phyloP scores from a whole-genome alignment of 2,113 vertebrate genomes.

The Psittacula cyanocephala region DNA sequence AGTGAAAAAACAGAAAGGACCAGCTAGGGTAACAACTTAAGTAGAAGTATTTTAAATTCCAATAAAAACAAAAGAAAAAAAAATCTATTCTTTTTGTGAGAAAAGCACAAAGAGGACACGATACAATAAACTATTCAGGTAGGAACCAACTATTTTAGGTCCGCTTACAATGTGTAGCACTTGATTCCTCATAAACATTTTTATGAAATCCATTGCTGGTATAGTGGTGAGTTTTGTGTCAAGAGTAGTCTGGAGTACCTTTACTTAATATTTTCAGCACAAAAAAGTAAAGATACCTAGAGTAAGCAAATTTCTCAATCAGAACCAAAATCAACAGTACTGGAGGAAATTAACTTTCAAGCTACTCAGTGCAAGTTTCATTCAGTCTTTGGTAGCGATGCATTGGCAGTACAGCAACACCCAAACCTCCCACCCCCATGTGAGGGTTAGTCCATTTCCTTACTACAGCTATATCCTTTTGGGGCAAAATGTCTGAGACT shows the following conservation, averaged over 20 bases:
- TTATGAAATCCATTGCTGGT: neutral
- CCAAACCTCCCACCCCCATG: neutral
- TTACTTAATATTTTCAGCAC: neutral
- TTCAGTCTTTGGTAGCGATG: neutral
- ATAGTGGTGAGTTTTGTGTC: neutral
- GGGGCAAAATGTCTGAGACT: neutral
- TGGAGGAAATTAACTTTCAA: neutral
- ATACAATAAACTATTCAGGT: neutral
- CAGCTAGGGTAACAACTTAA: neutral
- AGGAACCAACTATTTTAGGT: neutral
- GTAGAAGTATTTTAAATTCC: neutral
- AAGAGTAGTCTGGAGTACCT: neutral
- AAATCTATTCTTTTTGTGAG: neutral
- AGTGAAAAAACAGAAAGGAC: neutral
- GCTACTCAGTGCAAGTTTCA: neutral
- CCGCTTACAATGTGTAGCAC: neutral
- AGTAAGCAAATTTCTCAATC: neutral
- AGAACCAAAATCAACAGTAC: neutral
- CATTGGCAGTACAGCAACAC: neutral
- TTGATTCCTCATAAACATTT: neutral
- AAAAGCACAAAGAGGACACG: neutral
- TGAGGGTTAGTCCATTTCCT: neutral
- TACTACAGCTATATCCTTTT: neutral
- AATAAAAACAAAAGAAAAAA: neutral
- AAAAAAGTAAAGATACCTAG: neutral